These are phyloP conservation scores for Ctenodactylus gundi DNA, from an alignment of 2,113 vertebrate species.

Conservation along the genomic window DNA sequence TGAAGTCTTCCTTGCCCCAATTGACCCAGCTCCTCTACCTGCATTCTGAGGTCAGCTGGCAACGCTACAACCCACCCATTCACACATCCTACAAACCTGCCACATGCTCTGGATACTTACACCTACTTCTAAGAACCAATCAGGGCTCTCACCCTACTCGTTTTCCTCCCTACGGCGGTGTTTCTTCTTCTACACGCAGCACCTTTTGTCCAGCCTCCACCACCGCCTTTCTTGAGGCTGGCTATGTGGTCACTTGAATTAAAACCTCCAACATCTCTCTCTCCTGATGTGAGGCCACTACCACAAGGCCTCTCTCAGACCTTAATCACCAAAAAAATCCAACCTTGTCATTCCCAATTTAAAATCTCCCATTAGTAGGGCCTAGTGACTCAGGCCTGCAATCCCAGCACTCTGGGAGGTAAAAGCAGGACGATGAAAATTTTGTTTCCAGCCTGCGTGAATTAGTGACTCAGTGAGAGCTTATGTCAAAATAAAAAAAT, in stretches of 20 bases:
- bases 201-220: not conserved
- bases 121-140: not conserved
- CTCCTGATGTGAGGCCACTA: not conserved
- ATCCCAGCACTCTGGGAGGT: too few species aligned
- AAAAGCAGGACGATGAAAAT: too few species aligned
- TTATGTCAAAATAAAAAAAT: too few species aligned
- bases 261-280: not conserved
- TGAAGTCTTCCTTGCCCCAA: not conserved
- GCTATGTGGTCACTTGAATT: not conserved
- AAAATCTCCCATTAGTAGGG: not conserved
- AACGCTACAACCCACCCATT: not conserved
- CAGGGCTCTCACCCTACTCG: not conserved
- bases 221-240: not conserved
- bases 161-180: not conserved
- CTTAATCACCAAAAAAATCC: not conserved
- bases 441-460: too few species aligned
- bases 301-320: not conserved
- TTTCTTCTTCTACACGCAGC: fast-evolving
- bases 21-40: not conserved
- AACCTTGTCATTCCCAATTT: not conserved
- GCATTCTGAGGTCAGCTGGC: not conserved
- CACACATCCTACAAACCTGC: not conserved
- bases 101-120: too few species aligned
- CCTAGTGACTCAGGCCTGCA: too few species aligned
- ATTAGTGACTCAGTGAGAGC: too few species aligned